A percentile compares a stretch with the other conserved stretches of the same genome.
Evolutionary conservation across 2,888 invertebrate species (phyloP).

Genomic region (Coecobrya sp.): DNA sequence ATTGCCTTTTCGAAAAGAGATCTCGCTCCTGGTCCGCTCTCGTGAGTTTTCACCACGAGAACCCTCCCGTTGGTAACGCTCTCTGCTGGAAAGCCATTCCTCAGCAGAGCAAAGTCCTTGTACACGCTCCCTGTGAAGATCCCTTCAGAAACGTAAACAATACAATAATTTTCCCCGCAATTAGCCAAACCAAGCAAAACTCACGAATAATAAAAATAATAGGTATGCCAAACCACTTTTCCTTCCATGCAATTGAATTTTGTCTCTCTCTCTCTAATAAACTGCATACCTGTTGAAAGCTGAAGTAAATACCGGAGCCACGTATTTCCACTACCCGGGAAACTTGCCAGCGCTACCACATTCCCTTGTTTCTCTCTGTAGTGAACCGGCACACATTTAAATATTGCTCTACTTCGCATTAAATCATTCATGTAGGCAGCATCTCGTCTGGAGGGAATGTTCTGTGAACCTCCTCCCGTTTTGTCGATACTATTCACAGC

Average conservation of each 20-base stretch:
- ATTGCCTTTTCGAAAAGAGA: slow-evolving; percentile 91
- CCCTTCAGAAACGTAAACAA: slow-evolving; percentile 88
- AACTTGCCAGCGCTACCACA: slow-evolving; percentile 92
- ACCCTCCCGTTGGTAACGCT: slow-evolving; percentile 93
- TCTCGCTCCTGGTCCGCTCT: slow-evolving; percentile 90
- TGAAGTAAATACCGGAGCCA: slow-evolving; percentile 94
- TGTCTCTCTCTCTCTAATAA: too few relatives aligned
- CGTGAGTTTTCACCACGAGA: slow-evolving; percentile 93
- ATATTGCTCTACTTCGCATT: slow-evolving; percentile 84
- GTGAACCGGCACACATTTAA: slow-evolving; percentile 85
- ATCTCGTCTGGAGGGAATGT: slow-evolving; percentile 82
- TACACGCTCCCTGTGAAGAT: slow-evolving; percentile 94
- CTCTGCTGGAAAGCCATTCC: slow-evolving; percentile 94
- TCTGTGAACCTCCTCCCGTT: slow-evolving; percentile 67
- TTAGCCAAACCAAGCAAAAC: neutral
- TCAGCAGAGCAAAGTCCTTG: slow-evolving; percentile 93
- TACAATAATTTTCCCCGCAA: neutral
- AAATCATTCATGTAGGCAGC: slow-evolving; percentile 83
- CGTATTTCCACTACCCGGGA: slow-evolving; percentile 95
- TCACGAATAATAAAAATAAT: neutral
- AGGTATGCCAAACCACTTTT: neutral
- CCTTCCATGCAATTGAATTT: too few relatives aligned
- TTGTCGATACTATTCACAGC: neutral
- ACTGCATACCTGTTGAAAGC: slow-evolving; percentile 92
- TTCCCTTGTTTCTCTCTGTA: slow-evolving; percentile 88